Conservation (phyloP, 2,113 vertebrate species). For the Alexandromys fortis region DNA sequence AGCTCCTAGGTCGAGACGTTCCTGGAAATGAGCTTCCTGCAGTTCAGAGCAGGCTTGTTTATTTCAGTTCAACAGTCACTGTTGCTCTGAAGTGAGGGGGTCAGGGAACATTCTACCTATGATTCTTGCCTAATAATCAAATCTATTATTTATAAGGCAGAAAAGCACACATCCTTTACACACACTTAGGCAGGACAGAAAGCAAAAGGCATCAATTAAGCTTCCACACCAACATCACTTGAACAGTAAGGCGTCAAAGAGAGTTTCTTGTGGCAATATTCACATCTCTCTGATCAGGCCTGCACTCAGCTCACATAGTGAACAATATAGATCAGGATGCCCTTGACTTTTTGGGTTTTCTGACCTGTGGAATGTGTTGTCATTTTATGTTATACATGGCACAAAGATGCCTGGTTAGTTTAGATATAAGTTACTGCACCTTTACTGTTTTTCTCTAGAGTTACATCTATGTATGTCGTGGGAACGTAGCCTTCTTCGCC, state of each 20-base stretch:
- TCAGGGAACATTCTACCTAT: constrained; percentile 38
- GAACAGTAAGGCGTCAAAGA: constrained; percentile 48
- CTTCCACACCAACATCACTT: constrained; percentile 74
- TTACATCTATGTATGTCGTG: constrained; percentile 98
- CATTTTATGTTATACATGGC: constrained; percentile 59
- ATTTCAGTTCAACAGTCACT: constrained; percentile 21
- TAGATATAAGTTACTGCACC: constrained; percentile 99
- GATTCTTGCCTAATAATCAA: constrained; percentile 45
- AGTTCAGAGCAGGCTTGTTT: constrained; percentile 52
- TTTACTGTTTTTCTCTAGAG: constrained; percentile 99
- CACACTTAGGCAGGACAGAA: constrained; percentile 80
- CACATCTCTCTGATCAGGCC: constrained; percentile 63
- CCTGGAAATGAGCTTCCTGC: constrained; percentile 50
- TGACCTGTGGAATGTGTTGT: constrained; percentile 63
- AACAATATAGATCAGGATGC: constrained; percentile 79
- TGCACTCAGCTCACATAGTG: constrained; percentile 84
- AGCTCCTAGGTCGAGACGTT: constrained; percentile 53
- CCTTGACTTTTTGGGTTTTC: constrained; percentile 72
- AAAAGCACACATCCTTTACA: constrained; percentile 74
- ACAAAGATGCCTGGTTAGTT: constrained; percentile 84
- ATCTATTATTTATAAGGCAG: constrained; percentile 77
- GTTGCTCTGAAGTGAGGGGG: constrained; percentile 46
- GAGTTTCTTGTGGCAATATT: constrained; percentile 67
- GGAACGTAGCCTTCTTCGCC: constrained; percentile 99
- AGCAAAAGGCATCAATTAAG: constrained; percentile 74